A percentile compares a stretch with the other conserved stretches of the same genome.
phyloP scores from a whole-genome alignment of 2,113 vertebrate genomes.

The Oreochromis spilurus region DNA sequence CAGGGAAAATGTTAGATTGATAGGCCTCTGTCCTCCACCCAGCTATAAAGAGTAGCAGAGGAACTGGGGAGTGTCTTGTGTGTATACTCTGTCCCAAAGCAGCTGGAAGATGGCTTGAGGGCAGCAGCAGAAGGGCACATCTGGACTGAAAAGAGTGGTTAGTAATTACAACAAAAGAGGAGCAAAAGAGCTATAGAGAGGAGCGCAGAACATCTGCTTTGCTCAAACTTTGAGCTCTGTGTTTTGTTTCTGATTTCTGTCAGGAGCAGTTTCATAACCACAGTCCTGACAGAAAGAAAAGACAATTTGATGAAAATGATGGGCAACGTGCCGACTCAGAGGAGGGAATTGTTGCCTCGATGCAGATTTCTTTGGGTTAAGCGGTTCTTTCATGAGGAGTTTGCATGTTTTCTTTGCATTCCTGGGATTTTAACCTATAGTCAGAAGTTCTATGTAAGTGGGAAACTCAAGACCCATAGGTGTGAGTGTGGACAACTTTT shows the following conservation, averaged over 20 bases:
- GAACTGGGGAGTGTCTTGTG: background rate
- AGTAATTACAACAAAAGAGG: background rate
- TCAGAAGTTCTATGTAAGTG: background rate
- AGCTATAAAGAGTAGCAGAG: background rate
- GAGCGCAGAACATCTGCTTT: background rate
- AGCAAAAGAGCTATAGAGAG: background rate
- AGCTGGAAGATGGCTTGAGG: background rate
- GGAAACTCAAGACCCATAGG: background rate
- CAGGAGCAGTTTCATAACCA: background rate
- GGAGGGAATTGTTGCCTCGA: background rate
- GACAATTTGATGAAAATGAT: background rate
- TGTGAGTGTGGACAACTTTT: background rate
- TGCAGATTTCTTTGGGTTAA: background rate
- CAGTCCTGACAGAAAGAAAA: background rate
- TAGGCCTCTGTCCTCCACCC: background rate
- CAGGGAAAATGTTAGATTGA: background rate
- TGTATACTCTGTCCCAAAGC: background rate
- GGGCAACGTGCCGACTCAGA: background rate
- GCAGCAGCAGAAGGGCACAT: background rate
- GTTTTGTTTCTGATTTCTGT: background rate
- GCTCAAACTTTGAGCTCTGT: background rate
- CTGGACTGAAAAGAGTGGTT: background rate
- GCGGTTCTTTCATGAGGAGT: background rate
- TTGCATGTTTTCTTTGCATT: background rate
- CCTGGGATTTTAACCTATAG: background rate